Conservation (phyloP, 2,113 vertebrate species). For the Gallinago media region DNA sequence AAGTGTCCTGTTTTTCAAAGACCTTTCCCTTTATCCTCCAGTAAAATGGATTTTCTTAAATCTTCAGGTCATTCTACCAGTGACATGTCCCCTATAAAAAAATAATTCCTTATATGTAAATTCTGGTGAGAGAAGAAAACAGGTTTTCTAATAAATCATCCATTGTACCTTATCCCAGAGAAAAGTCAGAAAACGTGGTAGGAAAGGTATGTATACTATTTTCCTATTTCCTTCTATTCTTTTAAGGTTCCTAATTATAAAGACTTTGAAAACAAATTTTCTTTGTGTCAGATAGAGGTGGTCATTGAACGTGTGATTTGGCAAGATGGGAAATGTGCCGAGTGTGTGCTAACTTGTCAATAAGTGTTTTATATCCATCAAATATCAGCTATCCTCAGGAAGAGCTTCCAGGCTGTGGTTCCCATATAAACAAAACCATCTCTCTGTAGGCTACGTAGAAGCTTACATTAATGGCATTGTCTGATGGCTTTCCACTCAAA, state of each 20-base stretch:
- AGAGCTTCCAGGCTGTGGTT: background rate
- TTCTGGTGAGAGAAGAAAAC: background rate
- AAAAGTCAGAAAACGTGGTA: background rate
- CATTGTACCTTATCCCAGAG: background rate
- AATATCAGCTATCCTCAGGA: background rate
- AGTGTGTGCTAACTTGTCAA: background rate
- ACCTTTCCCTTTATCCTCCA: accelerated
- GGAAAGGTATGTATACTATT: background rate
- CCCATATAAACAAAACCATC: background rate
- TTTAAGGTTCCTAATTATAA: background rate
- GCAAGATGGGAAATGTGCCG: background rate
- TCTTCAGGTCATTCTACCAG: background rate
- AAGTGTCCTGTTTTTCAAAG: background rate
- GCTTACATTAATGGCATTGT: background rate
- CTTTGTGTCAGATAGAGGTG: background rate
- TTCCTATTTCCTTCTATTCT: background rate
- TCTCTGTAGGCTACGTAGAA: background rate
- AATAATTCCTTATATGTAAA: background rate
- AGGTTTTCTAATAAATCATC: background rate
- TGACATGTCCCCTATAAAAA: background rate
- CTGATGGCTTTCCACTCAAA: background rate
- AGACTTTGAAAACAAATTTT: background rate
- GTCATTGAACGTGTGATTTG: background rate
- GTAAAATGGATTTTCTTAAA: background rate
- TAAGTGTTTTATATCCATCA: background rate